Conservation (phyloP, 2,888 invertebrate species). For the Blastobasis adustella region DNA sequence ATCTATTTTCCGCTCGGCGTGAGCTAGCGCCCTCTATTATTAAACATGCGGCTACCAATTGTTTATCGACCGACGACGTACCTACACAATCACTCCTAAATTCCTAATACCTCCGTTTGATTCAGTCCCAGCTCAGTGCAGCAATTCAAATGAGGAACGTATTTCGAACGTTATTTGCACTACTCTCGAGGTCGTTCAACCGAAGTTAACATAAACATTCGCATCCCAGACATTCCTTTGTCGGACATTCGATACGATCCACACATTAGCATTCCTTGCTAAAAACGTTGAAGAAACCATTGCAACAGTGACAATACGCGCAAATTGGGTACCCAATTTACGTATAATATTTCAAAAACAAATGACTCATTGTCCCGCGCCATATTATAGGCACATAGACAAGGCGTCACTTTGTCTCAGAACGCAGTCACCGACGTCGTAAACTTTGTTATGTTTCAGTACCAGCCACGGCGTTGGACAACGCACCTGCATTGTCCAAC, state of each 20-base stretch:
- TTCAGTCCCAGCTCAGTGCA: too few species aligned
- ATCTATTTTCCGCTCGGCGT: slow-evolving; percentile 54
- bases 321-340: too few species aligned
- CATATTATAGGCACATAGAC: neutral
- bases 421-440: neutral
- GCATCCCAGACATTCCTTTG: too few species aligned
- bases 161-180: too few species aligned
- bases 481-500: neutral
- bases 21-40: slow-evolving; percentile 59
- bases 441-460: slow-evolving; percentile 2
- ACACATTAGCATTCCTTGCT: too few species aligned
- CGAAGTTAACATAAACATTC: too few species aligned
- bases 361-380: neutral
- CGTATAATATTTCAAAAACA: neutral
- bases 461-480: neutral
- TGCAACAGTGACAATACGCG: too few species aligned
- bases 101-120: slow-evolving; percentile 29
- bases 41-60: slow-evolving; percentile 46
- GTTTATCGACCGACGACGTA: slow-evolving; percentile 54
- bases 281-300: too few species aligned
- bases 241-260: too few species aligned
- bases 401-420: slow-evolving; percentile 2
- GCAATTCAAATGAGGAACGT: too few species aligned
- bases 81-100: slow-evolving; percentile 30
- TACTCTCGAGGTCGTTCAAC: too few species aligned